Evolutionary conservation across 2,797 vertebrate genomes (phyloP), one percentile per base, ranked within the genome.

Genomic region (Sebastes baramenuke): DNA sequence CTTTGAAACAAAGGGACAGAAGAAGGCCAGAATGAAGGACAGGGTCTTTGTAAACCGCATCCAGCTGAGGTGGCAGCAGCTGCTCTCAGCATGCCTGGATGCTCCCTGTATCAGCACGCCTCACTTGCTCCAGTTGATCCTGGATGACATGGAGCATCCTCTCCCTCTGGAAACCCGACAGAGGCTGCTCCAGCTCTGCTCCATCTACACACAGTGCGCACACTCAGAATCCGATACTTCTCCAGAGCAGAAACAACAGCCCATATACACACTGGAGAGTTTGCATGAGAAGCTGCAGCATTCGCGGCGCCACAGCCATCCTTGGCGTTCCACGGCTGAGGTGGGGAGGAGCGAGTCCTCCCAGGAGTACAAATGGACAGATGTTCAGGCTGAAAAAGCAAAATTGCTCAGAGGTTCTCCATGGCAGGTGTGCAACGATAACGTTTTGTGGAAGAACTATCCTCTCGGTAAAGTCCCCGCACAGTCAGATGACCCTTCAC

Each of bases 381-480:
- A 95, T 9, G 34, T 56, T 6, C 70, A 96, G 62, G 94, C 95
- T 3, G 96, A 97, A 67, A 97, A 95, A 62, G 95, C 90, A 11
- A 93, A 92, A 20, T 83, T 93, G 0, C 93, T 99, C 71, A 91
- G 95, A 79, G 98, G 97, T 0, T 98, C 97, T 0, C 83, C 95
- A 0, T 99, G 98, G 98, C 97, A 97, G 85, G 88, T 99, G 75
- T 94, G 96, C 80, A 80, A 90, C 78, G 98, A 99, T 83, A 95
- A 96, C 71, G 94, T 97, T 11, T 79, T 77, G 30, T 99, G 98
- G 98, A 96, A 94, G 42, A 93, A 95, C 67, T 97, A 94, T 55
- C 97, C 98, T 25, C 91, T 99, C 46, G 98, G 98, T 22, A 97
- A 95, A 82, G 94, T 98, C 38, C 98, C 98, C 0, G 97, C 97